Evolutionary conservation across 2,113 vertebrate genomes (phyloP).

Genomic region (Noturus placidus): DNA sequence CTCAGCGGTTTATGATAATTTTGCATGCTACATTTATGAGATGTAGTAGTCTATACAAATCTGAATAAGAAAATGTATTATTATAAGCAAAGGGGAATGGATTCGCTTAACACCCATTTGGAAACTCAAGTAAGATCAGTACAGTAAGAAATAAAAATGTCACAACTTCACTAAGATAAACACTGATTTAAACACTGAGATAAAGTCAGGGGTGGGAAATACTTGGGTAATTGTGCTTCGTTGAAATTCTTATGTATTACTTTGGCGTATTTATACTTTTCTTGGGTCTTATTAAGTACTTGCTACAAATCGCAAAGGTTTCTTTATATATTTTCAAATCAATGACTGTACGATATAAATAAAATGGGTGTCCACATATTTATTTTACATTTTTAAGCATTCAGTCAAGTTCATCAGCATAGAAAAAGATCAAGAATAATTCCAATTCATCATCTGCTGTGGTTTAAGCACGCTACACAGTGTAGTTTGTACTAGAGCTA

Average conservation of each 20-base stretch:
- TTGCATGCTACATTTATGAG: not conserved
- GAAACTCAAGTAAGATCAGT: not conserved
- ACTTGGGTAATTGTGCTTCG: not conserved
- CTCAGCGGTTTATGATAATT: not conserved
- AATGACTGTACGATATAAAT: not conserved
- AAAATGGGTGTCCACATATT: not conserved
- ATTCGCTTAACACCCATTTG: not conserved
- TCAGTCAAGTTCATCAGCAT: not conserved
- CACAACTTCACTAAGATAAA: not conserved
- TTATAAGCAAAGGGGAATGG: not conserved
- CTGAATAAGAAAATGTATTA: conserved; percentile 3
- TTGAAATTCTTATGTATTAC: not conserved
- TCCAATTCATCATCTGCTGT: not conserved
- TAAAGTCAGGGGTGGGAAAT: not conserved
- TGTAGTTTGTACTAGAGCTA: not conserved
- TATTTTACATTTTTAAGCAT: not conserved
- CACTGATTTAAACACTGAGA: not conserved
- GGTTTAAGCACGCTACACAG: not conserved
- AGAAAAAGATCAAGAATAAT: not conserved
- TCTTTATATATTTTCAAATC: not conserved
- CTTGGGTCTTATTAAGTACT: not conserved
- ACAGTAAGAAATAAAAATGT: not conserved
- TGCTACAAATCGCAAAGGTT: not conserved
- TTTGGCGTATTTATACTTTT: not conserved
- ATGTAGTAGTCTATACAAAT: not conserved